These are phyloP conservation scores for rat (Rattus norvegicus) DNA, from an alignment of 2,113 vertebrate species.

Conservation along the genomic window DNA sequence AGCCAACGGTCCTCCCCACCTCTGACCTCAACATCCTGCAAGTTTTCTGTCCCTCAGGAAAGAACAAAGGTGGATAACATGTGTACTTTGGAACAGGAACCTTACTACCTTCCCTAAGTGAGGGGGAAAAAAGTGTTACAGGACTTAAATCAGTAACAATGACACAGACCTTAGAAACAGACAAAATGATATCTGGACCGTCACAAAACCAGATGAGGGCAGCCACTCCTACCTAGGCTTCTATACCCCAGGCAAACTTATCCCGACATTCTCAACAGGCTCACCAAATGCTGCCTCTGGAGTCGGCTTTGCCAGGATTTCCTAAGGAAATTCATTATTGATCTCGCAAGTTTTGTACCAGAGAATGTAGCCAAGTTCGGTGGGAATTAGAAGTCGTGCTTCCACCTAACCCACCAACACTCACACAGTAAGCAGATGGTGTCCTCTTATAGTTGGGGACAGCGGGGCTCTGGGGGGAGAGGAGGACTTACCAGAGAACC, in stretches of 20 bases:
- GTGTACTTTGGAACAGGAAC: not conserved
- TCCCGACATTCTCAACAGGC: not conserved
- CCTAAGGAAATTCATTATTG: conserved; percentile 21
- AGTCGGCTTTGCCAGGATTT: not conserved
- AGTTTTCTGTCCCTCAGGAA: conserved; percentile 1
- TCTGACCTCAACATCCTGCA: not conserved
- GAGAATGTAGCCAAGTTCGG: not conserved
- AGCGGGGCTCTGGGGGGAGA: not conserved
- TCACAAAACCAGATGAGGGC: not conserved
- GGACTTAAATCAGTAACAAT: not conserved
- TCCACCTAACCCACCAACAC: not conserved
- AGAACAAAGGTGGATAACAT: not conserved
- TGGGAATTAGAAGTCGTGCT: not conserved
- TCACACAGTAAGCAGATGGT: not conserved
- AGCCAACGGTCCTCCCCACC: not conserved
- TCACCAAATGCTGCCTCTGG: not conserved
- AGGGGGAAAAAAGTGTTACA: not conserved
- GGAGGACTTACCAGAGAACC: not conserved
- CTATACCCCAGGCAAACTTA: accelerated
- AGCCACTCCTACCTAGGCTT: not conserved
- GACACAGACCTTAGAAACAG: not conserved
- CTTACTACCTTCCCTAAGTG: not conserved
- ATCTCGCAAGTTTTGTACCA: not conserved
- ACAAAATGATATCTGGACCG: not conserved
- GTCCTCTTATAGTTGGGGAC: not conserved